phyloP scores from a whole-genome alignment of 2,113 vertebrate genomes.

The Pseudopipra pipra region DNA sequence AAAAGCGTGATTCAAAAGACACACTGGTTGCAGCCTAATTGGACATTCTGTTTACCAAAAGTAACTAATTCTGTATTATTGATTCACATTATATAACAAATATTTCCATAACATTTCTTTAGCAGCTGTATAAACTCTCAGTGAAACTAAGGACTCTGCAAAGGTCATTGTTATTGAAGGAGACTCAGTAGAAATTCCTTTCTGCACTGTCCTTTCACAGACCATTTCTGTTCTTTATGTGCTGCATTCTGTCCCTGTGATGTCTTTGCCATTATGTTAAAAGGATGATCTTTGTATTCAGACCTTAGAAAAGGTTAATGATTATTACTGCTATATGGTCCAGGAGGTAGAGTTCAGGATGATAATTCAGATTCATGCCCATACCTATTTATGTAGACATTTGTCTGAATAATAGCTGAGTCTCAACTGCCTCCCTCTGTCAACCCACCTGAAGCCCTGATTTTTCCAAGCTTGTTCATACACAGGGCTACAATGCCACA shows the following conservation, averaged over 20 bases:
- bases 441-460: not conserved
- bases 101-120: not conserved
- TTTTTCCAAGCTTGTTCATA: not conserved
- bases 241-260: not conserved
- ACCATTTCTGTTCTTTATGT: conserved; percentile 28
- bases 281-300: not conserved
- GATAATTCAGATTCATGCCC: not conserved
- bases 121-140: not conserved
- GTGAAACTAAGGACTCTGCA: not conserved
- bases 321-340: conserved; percentile 10
- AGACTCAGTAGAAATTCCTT: not conserved
- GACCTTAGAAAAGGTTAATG: conserved; percentile 44
- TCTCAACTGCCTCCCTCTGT: not conserved
- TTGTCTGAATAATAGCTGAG: not conserved
- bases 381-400: not conserved
- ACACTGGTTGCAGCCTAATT: not conserved
- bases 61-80: not conserved
- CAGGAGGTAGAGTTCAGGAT: not conserved
- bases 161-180: not conserved
- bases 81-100: not conserved
- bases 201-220: not conserved
- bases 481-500: no score
- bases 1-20: not conserved
- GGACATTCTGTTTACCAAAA: not conserved
- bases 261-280: not conserved